phyloP scores from a whole-genome alignment of 1,140 invertebrate species.

The Oreohelix idahoensis region DNA sequence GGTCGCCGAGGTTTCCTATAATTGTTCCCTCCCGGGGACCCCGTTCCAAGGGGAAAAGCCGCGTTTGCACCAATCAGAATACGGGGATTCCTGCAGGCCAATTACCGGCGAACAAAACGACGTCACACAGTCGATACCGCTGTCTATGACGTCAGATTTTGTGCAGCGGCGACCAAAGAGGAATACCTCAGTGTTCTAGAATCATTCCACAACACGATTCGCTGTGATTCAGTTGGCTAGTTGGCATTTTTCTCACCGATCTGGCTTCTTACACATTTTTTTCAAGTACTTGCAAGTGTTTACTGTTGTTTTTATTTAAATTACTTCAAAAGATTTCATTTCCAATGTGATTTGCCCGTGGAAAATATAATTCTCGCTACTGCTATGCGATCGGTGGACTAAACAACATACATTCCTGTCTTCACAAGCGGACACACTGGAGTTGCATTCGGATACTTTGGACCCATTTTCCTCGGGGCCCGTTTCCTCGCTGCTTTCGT shows the following conservation, averaged over 20 bases:
- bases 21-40: neutral
- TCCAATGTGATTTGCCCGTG: too few species aligned
- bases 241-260: neutral
- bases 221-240: neutral
- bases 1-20: slow-evolving; percentile 27
- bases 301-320: neutral
- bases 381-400: too few species aligned
- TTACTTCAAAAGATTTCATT: too few species aligned
- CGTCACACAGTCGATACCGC: slow-evolving; percentile 30
- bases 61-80: slow-evolving; percentile 20
- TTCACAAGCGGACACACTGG: slow-evolving; percentile 8
- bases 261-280: neutral
- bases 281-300: neutral
- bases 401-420: neutral
- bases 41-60: neutral
- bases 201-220: neutral
- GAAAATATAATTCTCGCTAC: too few species aligned
- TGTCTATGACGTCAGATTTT: slow-evolving; percentile 31
- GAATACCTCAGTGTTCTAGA: neutral
- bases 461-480: slow-evolving; percentile 29
- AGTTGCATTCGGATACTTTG: neutral
- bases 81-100: slow-evolving; percentile 31
- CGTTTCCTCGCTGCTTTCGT: slow-evolving; percentile 5
- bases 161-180: neutral
- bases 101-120: slow-evolving; percentile 23